Evolutionary conservation across 2,113 vertebrate genomes (phyloP), one percentile per base, ranked within the genome.

Genomic region (Tetrao urogallus): DNA sequence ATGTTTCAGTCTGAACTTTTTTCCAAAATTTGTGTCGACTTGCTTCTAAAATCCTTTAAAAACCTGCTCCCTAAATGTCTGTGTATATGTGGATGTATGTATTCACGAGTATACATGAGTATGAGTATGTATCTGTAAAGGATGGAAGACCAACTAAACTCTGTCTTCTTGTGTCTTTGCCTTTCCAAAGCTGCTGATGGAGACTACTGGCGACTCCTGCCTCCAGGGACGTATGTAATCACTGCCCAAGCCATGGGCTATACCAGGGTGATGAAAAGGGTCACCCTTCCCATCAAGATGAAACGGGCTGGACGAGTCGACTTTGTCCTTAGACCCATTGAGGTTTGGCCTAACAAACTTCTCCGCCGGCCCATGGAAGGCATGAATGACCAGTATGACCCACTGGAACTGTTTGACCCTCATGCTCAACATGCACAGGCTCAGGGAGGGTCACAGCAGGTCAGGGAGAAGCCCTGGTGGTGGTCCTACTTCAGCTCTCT

Each of bases 191-290:
- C 98, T 95, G 98, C 98, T 3, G 98, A 98, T 2, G 99, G 99
- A 6, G 99, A 99, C 94, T 99, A 99, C 86, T 99, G 99, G 99
- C 95, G 99, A 20, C 97, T 99, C 38, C 94, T 99, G 70, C 98
- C 98, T 38, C 96, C 99, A 0, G 99, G 99, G 3, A 98, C 98
- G 1, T 97, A 99, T 91, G 97, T 99, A 13, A 56, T 99, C 86
- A 98, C 97, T 0, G 99, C 98, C 30, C 98, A 99, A 42, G 99
- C 99, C 0, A 97, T 97, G 0, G 99, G 99, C 40, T 99, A 98
- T 92, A 98, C 98, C 72, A 98, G 96, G 19, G 98, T 99, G 94
- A 97, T 97, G 57, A 99, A 99, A 96, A 98, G 98, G 82, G 98
- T 99, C 48, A 97, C 96, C 74, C 95, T 99, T 71, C 99, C 99